Evolutionary conservation across 2,113 vertebrate genomes (phyloP), one percentile per base, ranked within the genome.

Genomic region (Telmatochromis sp.): DNA sequence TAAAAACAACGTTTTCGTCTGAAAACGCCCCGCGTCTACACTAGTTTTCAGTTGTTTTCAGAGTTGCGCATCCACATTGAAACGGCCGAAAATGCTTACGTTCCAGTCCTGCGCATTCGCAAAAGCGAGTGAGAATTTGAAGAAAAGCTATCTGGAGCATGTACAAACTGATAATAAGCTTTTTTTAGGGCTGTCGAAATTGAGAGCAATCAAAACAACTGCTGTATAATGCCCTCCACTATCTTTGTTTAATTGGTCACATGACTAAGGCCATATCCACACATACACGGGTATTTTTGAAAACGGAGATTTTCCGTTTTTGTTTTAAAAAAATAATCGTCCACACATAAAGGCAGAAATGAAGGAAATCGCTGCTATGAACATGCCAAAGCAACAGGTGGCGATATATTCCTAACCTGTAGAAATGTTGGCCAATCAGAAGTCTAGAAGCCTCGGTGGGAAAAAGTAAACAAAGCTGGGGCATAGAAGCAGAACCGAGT

Each of bases 21-120:
- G 5, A 58, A 58, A 58, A 28, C 23, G 13, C 12, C 0, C 13
- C 0, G 1, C 0, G 13, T 58, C 13, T 4, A 58, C 23, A 15
- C 23, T 58, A 58, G 55, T 58, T 0, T 28, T 28, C 55, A 58
- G 55, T 28, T 26, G 55, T 58, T 58, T 58, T 58, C 7, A 28
- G 13, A 57, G 1, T 15, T 58, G 23, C 2, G 23, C 2, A 0
- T 58, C 55, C 13, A 9, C 23, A 58, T 9, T 58, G 55, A 28
- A 28, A 58, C 0, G 1, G 55, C 7, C 1, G 12, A 28, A 57
- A 15, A 28, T 1, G 23, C 23, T 9, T 57, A 57, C 1, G 2
- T 54, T 54, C n/a, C 10, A 12, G 10, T 28, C 0, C 2, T 57
- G 55, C 54, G 54, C 55, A 28, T 57, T 3, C 1, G 1, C 23